Evolutionary conservation across 2,113 vertebrate genomes (phyloP), one percentile per base, ranked within the genome.

Genomic region (Vulpes lagopus): DNA sequence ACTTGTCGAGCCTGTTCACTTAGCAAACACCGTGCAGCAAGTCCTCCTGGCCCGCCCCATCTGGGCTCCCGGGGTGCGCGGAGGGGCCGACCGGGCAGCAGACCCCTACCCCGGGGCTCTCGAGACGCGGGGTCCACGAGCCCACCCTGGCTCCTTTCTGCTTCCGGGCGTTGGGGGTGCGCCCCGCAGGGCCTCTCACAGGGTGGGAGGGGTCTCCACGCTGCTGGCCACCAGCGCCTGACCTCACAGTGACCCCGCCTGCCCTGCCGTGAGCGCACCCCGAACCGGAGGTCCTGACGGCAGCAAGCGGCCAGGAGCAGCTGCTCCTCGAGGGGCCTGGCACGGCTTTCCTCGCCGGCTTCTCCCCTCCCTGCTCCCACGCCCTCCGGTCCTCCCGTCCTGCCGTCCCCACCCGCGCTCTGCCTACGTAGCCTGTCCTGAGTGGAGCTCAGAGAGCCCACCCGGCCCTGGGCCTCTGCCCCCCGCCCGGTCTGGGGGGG

Each of bases 241-340:
- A 51, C 20, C 19, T 78, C 60, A 59, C 14, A 8, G 0, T 0
- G 11, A 12, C 7, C 4, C 51, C 1, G 3, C 5, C 0, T 2
- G 55, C 43, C 43, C 16, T 16, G 14, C 23, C 1, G 3, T 8
- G 23, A 27, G 8, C 1, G 67, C 17, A 4, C 67, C 19, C 32
- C 67, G 10, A 69, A 69, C n/a, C 65, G 3, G 67, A 20, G 38
- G 73, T 12, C 38, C 73, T 27, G 73, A 76, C 1, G 15, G 38
- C 38, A 7, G 73, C 38, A 1, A 23, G 71, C 25, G 49, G 69
- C 25, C 8, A 0, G 23, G 20, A 19, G 53, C 0, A 16, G 32
- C 38, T 27, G 73, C 38, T 49, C 49, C 73, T 76, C 11, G 20
- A 49, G 71, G 35, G 71, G 35, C 8, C 25, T 0, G 81, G 60